Conservation (phyloP, 2,797 vertebrate genomes). For the Thamnophis elegans region DNA sequence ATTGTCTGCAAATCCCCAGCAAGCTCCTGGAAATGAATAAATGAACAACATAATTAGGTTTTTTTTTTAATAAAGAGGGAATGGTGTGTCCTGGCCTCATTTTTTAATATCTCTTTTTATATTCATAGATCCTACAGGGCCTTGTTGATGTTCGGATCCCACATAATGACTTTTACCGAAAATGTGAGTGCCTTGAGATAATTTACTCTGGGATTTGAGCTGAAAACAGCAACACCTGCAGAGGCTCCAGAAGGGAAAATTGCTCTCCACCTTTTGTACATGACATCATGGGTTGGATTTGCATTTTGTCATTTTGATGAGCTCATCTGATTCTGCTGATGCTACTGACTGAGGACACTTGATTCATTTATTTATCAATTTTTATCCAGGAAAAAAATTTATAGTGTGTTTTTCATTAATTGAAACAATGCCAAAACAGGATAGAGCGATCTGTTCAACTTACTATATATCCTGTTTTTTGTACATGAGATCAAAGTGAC, state of each 20-base stretch:
- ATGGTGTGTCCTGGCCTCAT: neutral
- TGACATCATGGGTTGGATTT: neutral
- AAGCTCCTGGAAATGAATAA: neutral
- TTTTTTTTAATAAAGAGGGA: neutral
- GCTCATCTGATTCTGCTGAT: neutral
- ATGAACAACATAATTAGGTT: neutral
- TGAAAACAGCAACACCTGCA: neutral
- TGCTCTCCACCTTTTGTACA: neutral
- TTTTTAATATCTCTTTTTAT: conserved; percentile 40
- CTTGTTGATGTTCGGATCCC: conserved; percentile 90
- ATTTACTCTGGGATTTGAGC: neutral
- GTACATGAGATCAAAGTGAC: neutral
- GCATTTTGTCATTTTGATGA: neutral
- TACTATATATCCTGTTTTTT: neutral
- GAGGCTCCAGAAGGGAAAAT: neutral
- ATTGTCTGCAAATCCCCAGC: neutral
- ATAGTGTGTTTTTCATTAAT: neutral
- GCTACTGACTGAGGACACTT: neutral
- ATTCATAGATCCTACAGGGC: conserved; percentile 89
- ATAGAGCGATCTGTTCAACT: neutral
- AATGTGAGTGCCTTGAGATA: conserved; percentile 73
- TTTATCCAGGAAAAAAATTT: neutral
- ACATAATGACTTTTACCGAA: conserved; percentile 91
- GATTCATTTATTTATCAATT: neutral
- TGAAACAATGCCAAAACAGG: neutral